Conservation (phyloP, 2,113 vertebrate species). For the Anser cygnoides region DNA sequence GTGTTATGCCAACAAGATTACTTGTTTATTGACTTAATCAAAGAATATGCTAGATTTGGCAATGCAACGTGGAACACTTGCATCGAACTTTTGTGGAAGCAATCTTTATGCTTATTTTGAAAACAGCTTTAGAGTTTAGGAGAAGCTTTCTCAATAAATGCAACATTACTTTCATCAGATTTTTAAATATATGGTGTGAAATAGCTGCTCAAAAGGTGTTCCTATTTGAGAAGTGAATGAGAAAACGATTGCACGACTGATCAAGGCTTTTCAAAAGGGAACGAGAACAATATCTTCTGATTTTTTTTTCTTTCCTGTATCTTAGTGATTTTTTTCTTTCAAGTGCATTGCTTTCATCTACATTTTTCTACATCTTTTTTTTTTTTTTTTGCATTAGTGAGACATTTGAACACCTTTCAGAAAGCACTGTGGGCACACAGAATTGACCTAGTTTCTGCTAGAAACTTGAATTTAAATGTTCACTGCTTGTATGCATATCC, state of each 20-base stretch:
- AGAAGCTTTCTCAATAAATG: neutral
- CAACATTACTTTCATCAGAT: neutral
- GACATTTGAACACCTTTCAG: neutral
- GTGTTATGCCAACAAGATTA: neutral
- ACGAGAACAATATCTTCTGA: neutral
- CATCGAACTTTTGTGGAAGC: neutral
- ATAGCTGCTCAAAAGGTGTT: neutral
- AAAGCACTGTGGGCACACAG: neutral
- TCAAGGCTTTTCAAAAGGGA: neutral
- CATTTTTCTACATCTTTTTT: neutral
- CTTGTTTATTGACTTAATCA: conserved; percentile 6
- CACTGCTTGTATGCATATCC: neutral
- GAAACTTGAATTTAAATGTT: neutral
- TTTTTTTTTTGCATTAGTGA: neutral
- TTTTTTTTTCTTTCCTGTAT: neutral
- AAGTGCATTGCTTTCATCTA: neutral
- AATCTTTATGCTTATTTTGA: neutral
- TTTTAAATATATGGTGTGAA: neutral
- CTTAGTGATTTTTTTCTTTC: neutral
- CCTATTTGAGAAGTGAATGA: neutral
- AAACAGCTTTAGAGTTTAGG: neutral
- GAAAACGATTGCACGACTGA: neutral
- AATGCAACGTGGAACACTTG: neutral
- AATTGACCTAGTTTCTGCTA: neutral
- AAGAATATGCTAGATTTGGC: neutral